Percentiles rank a stretch among this genome's conserved stretches.
These are phyloP conservation scores for Scaptomyza tumidula DNA, from an alignment of 2,888 invertebrate species.

Conservation along the genomic window DNA sequence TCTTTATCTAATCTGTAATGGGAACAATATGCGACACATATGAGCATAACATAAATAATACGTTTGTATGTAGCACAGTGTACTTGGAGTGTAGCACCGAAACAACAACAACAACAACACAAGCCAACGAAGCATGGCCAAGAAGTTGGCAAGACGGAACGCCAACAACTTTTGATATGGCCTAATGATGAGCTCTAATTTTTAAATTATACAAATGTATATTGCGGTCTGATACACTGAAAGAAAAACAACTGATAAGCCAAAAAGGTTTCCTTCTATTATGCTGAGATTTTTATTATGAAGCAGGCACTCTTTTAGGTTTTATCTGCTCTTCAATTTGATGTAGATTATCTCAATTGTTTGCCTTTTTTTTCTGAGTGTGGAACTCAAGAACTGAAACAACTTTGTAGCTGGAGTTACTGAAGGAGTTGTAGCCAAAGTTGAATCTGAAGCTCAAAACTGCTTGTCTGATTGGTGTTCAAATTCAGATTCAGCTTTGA, in stretches of 20 bases:
- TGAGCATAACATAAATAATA: slow-evolving; percentile 18
- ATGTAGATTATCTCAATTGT: too few relatives aligned
- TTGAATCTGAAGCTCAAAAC: slow-evolving; percentile 32
- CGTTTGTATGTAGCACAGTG: slow-evolving; percentile 6
- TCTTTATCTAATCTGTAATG: slow-evolving; percentile 54
- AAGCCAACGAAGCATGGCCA: slow-evolving; percentile 42
- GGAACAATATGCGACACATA: slow-evolving; percentile 29
- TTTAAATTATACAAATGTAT: slow-evolving; percentile 78
- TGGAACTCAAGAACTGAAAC: slow-evolving; percentile 10
- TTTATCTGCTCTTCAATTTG: too few relatives aligned
- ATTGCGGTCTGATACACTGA: slow-evolving; percentile 34
- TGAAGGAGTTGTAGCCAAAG: slow-evolving; percentile 28
- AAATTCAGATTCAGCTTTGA: slow-evolving; percentile 1
- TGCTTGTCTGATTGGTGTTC: slow-evolving; percentile 20
- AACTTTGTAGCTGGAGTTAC: slow-evolving; percentile 20
- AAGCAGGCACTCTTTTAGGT: too few relatives aligned
- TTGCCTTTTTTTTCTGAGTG: neutral
- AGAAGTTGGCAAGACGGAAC: slow-evolving; percentile 25
- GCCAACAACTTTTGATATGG: slow-evolving; percentile 64
- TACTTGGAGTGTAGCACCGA: slow-evolving; percentile 3
- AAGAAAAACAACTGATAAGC: neutral
- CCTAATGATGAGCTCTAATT: slow-evolving; percentile 76
- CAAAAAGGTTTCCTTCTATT: too few relatives aligned
- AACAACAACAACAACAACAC: slow-evolving; percentile 5
- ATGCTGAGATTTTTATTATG: too few relatives aligned